Evolutionary conservation across 2,113 vertebrate species (phyloP).

Genomic region (Heterochromis multidens): DNA sequence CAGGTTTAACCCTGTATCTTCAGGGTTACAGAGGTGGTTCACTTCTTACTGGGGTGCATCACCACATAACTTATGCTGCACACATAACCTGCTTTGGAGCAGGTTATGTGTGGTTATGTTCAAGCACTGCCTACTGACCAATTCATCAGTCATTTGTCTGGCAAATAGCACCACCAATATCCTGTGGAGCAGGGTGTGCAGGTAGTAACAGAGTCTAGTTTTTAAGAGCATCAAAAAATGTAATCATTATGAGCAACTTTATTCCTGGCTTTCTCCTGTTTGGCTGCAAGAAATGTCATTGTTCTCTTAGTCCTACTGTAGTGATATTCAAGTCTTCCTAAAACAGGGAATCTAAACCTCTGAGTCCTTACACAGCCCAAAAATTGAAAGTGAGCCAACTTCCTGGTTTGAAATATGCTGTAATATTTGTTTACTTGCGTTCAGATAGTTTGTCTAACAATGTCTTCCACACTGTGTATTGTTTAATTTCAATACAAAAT

Average conservation of each 20-base stretch:
- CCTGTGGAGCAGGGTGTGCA: not conserved
- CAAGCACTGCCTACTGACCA: not conserved
- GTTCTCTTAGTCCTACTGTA: not conserved
- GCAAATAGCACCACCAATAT: rapidly evolving
- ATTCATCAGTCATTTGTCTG: not conserved
- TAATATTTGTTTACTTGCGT: not conserved
- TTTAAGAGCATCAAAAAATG: not conserved
- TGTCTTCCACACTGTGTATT: too few species aligned
- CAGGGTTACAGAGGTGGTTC: too few species aligned
- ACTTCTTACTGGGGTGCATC: too few species aligned
- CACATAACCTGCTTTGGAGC: too few species aligned
- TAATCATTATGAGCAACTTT: not conserved
- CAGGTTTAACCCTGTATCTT: too few species aligned
- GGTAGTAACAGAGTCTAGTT: not conserved
- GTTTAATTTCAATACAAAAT: too few species aligned
- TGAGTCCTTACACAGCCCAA: not conserved
- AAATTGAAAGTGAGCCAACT: not conserved
- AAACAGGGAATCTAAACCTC: not conserved
- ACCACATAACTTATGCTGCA: too few species aligned
- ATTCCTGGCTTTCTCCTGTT: not conserved
- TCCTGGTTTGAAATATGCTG: not conserved
- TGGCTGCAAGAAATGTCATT: not conserved
- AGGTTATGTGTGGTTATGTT: not conserved
- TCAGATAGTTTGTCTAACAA: not conserved
- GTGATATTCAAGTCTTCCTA: not conserved